These are phyloP conservation scores for Andricus grossulariae DNA, from an alignment of 1,140 invertebrate genomes.

Conservation along the genomic window DNA sequence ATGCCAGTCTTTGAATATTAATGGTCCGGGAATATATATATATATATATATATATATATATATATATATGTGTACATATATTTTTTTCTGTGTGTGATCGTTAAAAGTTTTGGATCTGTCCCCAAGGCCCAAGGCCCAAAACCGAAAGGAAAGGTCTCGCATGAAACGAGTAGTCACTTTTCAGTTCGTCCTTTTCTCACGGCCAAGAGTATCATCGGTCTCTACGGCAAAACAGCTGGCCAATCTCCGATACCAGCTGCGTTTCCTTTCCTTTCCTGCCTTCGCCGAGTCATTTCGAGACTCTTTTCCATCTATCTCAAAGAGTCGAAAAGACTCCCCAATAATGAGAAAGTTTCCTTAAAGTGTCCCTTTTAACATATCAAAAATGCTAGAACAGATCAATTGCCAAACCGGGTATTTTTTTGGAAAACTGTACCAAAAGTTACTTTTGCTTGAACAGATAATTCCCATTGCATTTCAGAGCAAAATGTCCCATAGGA, in stretches of 20 bases:
- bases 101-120: background rate
- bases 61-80: too few relatives aligned
- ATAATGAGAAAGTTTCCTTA: background rate
- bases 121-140: background rate
- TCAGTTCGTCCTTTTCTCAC: slow-evolving; percentile 63
- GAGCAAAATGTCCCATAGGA: too few relatives aligned
- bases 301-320: slow-evolving; percentile 14
- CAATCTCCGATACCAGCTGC: slow-evolving; percentile 66
- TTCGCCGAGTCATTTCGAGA: slow-evolving; percentile 15
- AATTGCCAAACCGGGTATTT: too few relatives aligned
- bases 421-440: too few relatives aligned
- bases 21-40: too few relatives aligned
- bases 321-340: background rate
- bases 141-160: background rate
- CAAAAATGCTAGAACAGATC: too few relatives aligned
- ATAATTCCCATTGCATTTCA: too few relatives aligned
- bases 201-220: slow-evolving; percentile 53
- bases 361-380: too few relatives aligned
- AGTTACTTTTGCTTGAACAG: too few relatives aligned
- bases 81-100: too few relatives aligned
- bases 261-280: background rate
- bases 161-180: slow-evolving; percentile 39
- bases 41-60: too few relatives aligned
- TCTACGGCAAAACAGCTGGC: slow-evolving; percentile 67
- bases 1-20: too few relatives aligned